Conservation (phyloP, 2,888 invertebrate genomes). For the Chrysolina haemoptera region DNA sequence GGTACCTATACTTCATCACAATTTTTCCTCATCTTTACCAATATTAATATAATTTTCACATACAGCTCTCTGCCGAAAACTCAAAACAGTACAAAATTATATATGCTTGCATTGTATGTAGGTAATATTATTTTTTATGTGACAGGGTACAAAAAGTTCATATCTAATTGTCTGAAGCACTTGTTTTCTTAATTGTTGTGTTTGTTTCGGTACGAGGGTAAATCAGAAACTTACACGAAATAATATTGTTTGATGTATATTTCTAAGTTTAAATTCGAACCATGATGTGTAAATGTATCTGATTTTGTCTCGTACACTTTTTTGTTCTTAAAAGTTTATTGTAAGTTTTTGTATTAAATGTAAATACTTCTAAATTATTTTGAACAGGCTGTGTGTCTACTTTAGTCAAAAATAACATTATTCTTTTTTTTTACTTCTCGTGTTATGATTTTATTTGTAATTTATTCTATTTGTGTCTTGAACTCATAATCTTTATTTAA, state of each 20-base stretch:
- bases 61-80: constrained; percentile 38
- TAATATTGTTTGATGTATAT: background rate
- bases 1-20: constrained; percentile 6
- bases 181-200: constrained; percentile 3
- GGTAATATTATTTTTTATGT: background rate
- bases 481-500: constrained; percentile 39
- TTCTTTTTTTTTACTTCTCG: constrained; percentile 52
- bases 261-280: background rate
- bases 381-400: constrained; percentile 64
- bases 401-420: constrained; percentile 63
- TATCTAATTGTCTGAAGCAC: constrained; percentile 7
- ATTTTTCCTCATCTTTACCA: constrained; percentile 13
- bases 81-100: constrained; percentile 41
- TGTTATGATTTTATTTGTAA: constrained; percentile 56
- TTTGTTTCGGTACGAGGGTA: constrained; percentile 27
- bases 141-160: constrained; percentile 7
- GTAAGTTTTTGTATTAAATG: constrained; percentile 44
- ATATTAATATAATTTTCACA: constrained; percentile 32
- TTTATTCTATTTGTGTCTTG: constrained; percentile 42
- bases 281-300: background rate
- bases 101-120: constrained; percentile 20
- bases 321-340: constrained; percentile 38
- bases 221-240: background rate
- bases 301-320: constrained; percentile 20
- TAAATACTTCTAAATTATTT: constrained; percentile 51